Conservation (phyloP, 2,113 vertebrate species). For the Gracilinanus agilis region DNA sequence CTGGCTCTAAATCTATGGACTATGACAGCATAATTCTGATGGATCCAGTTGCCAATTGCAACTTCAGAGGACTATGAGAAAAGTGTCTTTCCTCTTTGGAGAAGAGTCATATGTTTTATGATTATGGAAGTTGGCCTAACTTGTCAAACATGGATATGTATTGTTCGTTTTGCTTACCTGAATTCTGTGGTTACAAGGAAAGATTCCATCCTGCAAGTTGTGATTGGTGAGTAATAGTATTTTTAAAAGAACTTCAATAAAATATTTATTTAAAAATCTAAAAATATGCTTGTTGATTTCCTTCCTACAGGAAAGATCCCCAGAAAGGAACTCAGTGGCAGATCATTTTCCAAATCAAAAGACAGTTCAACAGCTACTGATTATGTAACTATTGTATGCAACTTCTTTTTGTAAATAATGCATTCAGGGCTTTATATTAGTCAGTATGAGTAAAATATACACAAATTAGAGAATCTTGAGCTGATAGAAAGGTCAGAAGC, state of each 20-base stretch:
- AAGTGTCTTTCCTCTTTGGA: background rate
- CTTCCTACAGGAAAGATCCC: background rate
- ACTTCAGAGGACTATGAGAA: background rate
- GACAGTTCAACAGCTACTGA: background rate
- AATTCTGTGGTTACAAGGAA: background rate
- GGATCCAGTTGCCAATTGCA: no score
- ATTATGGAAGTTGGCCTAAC: background rate
- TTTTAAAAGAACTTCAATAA: background rate
- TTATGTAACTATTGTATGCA: background rate
- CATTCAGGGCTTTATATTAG: background rate
- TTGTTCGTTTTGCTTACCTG: background rate
- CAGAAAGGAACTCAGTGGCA: background rate
- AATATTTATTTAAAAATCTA: background rate
- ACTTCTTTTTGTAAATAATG: background rate
- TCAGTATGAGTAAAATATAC: background rate
- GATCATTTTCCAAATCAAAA: background rate
- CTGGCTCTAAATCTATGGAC: background rate
- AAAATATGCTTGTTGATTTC: background rate
- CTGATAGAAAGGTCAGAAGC: background rate
- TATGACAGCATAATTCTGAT: background rate
- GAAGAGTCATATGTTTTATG: background rate
- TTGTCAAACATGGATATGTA: background rate
- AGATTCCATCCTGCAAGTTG: background rate
- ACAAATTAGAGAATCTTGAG: background rate
- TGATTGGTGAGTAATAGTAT: background rate